Base-by-base conservation (phyloP, 1,140 invertebrate genomes). In the Homarus americanus region DNA sequence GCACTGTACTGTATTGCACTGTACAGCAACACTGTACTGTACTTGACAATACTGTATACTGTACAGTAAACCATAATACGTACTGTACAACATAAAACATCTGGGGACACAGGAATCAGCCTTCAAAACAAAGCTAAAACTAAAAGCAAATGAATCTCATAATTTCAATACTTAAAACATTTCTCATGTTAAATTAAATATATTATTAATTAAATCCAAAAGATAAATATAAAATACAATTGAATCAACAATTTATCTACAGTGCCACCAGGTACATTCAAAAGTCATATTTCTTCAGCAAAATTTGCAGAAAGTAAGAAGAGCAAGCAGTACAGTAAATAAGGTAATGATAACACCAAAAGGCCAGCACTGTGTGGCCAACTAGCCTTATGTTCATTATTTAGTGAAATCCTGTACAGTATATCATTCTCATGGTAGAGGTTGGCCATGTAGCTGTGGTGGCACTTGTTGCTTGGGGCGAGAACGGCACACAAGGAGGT, bases 401-500 rank as follows among this genome's bases (percentile, higher is more conserved):
- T 69, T 69, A 32, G 63, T 4, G 32, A 32, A 69, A 69, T 69
- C 32, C 63, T 32, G 63, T 28, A 69, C 32, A 5, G 63, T 28
- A 69, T 69, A 5, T 32, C 4, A 24, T 9, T 28, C 63, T 32
- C 63, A 69, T 32, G 28, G 63, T 69, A 2, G 63, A 69, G n/a
- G 63, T 5, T 69, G 63, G n/a, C n/a, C 63, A 69, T 66, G 34
- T 36, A 20, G 24, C 36, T 63, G 84, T 36, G 49, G 28, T 9
- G 53, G 76, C 10, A 34, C 9, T 20, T 80, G 38, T 41, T 20
- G 17, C 10, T 38, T 38, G 87, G 87, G 87, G 17, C 87, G 79
- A 40, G 41, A 49, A 44, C 87, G 79, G 49, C 87, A 90, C n/a
- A 90, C 87, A 4, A 90, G 87, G 49, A 90, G 79, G 75, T 92